phyloP scores from a whole-genome alignment of 2,797 vertebrate genomes.

The Corythornis leucogaster region DNA sequence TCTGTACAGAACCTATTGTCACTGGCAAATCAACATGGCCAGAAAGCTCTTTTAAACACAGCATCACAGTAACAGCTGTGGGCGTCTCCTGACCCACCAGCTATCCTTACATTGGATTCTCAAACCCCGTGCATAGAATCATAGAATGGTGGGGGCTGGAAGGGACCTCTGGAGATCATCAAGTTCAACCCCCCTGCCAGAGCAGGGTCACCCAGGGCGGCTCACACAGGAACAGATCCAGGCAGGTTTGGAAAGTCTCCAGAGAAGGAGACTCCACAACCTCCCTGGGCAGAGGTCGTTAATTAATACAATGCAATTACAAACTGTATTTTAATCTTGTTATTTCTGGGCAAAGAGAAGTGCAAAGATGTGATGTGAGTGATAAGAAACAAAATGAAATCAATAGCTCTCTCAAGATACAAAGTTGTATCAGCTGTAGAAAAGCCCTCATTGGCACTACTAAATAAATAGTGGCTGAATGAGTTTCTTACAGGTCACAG shows the following conservation, averaged over 20 bases:
- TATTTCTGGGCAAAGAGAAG: conserved; percentile 32
- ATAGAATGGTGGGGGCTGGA: too few relatives aligned
- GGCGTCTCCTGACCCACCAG: not conserved
- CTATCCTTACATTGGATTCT: not conserved
- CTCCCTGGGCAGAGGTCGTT: not conserved
- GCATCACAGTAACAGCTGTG: conserved; percentile 25
- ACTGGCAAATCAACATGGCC: conserved; percentile 19
- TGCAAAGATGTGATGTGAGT: not conserved
- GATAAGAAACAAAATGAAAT: conserved; percentile 29
- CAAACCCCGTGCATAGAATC: not conserved
- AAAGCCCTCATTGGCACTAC: not conserved
- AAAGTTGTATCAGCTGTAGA: not conserved
- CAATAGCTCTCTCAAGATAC: not conserved
- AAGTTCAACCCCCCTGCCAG: too few relatives aligned
- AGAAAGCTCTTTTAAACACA: conserved; percentile 12
- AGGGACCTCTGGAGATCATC: too few relatives aligned
- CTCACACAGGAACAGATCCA: too few relatives aligned
- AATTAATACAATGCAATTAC: conserved; percentile 36
- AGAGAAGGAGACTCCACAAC: too few relatives aligned
- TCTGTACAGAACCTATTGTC: conserved; percentile 26
- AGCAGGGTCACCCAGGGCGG: too few relatives aligned
- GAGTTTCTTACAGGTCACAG: not conserved
- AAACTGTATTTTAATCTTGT: conserved; percentile 36
- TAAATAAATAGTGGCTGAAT: not conserved
- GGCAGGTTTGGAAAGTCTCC: too few relatives aligned